These are phyloP conservation scores for Momotus momota DNA, from an alignment of 2,797 vertebrate species.

Conservation along the genomic window DNA sequence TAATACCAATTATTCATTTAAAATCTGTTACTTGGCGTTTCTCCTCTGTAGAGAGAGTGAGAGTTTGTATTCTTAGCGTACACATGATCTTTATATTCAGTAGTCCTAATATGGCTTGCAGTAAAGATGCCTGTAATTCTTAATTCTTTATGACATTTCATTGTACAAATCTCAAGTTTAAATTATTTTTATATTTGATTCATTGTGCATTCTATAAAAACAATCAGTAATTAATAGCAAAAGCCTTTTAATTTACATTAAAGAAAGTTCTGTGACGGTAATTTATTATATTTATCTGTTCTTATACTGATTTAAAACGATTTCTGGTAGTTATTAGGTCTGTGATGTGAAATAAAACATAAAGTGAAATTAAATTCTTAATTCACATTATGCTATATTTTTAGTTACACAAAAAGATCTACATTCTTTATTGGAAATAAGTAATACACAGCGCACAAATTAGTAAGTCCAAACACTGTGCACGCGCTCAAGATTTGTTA, in stretches of 20 bases:
- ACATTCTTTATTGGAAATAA: background rate
- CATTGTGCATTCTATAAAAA: background rate
- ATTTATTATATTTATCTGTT: background rate
- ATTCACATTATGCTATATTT: background rate
- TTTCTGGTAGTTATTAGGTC: background rate
- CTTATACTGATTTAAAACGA: background rate
- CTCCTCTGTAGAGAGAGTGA: background rate
- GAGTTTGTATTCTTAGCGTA: background rate
- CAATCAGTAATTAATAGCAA: background rate
- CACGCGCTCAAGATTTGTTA: fast-evolving
- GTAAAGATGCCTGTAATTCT: background rate
- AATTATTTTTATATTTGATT: constrained; percentile 12
- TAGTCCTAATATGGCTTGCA: background rate
- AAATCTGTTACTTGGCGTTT: background rate
- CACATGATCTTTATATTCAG: background rate
- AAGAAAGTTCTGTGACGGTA: background rate
- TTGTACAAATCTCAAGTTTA: background rate
- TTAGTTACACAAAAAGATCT: background rate
- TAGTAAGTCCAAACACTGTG: background rate
- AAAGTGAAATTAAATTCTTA: background rate
- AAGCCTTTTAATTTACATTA: background rate
- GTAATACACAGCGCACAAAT: background rate
- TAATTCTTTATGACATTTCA: background rate
- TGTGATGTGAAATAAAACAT: background rate
- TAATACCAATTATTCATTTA: background rate